These are phyloP conservation scores for Orycteropus afer DNA, from an alignment of 2,113 vertebrate genomes.

Conservation along the genomic window DNA sequence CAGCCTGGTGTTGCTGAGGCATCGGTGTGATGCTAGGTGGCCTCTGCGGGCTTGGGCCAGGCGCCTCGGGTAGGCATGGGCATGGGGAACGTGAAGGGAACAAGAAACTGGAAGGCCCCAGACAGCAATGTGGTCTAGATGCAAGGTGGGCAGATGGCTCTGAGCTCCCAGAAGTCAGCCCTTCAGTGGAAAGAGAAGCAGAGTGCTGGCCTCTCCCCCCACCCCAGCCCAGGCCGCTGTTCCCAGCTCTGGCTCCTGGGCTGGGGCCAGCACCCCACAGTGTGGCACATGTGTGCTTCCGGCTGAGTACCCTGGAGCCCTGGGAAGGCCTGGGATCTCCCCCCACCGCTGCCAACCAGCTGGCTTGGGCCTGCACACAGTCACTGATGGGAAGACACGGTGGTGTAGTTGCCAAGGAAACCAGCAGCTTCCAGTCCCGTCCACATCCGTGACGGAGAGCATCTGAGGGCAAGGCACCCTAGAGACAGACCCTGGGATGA, in stretches of 20 bases:
- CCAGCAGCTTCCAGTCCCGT: accelerated
- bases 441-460: neutral
- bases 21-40: neutral
- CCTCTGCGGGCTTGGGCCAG: neutral
- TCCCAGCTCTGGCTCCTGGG: neutral
- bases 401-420: neutral
- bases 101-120: neutral
- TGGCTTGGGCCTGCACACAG: neutral
- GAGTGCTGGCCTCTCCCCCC: neutral
- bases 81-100: neutral
- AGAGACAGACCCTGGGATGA: neutral
- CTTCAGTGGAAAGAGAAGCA: neutral
- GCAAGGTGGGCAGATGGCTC: neutral
- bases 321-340: neutral
- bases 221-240: neutral
- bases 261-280: neutral
- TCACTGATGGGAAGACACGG: neutral
- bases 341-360: no score
- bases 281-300: neutral
- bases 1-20: neutral
- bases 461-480: neutral
- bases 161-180: neutral
- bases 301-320: neutral
- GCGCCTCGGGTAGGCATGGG: neutral
- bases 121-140: neutral